Conservation (phyloP, 2,797 vertebrate genomes). For the Diplodus sargus region DNA sequence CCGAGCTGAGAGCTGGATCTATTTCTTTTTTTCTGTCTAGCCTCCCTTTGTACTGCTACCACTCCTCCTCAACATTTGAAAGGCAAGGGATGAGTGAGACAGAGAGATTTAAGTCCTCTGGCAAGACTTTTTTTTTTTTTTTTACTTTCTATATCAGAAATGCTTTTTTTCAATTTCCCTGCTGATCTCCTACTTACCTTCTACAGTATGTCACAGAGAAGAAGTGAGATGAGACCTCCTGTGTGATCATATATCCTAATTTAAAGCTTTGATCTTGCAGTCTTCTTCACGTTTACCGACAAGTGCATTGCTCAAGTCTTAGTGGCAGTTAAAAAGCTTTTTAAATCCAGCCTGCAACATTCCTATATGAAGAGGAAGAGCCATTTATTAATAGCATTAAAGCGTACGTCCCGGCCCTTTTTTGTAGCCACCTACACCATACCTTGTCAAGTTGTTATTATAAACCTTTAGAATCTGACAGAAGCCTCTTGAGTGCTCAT, state of each 20-base stretch:
- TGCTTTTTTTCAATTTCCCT: conserved; percentile 47
- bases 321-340: conserved; percentile 3
- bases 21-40: conserved; percentile 41
- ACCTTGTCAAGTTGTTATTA: conserved; percentile 45
- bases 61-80: conserved; percentile 52
- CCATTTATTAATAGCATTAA: conserved; percentile 21
- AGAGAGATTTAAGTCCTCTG: conserved; percentile 44
- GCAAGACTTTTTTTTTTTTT: conserved; percentile 18
- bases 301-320: conserved; percentile 9
- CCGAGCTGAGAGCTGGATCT: conserved; percentile 43
- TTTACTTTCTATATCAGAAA: conserved; percentile 23
- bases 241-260: conserved; percentile 25
- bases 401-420: conserved; percentile 9
- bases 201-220: conserved; percentile 1
- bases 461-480: conserved; percentile 44
- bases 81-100: conserved; percentile 36
- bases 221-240: conserved; percentile 12
- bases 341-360: conserved; percentile 1
- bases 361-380: background rate
- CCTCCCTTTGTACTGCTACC: conserved; percentile 56
- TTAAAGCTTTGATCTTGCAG: background rate
- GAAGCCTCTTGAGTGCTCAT: conserved; percentile 32
- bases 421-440: conserved; percentile 34
- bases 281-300: background rate
- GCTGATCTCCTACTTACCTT: conserved; percentile 38